Conservation (phyloP, 2,797 vertebrate genomes). For the Cottoperca gobio region DNA sequence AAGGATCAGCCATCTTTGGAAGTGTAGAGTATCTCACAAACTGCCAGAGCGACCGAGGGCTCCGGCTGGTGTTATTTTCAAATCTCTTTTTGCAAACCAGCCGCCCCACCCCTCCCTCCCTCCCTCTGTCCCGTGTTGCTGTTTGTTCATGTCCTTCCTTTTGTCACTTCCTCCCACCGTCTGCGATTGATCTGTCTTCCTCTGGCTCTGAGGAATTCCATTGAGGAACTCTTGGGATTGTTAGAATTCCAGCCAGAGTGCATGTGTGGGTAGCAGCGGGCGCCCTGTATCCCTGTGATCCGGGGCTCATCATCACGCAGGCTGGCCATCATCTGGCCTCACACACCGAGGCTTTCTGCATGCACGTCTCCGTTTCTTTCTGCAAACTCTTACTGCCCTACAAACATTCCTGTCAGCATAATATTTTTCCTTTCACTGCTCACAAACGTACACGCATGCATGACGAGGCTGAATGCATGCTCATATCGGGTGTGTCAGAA, state of each 20-base stretch:
- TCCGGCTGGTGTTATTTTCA: slow-evolving; percentile 76
- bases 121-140: not conserved
- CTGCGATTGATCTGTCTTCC: slow-evolving; percentile 74
- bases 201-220: slow-evolving; percentile 81
- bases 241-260: slow-evolving; percentile 80
- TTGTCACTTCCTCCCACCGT: slow-evolving; percentile 28
- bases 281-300: slow-evolving; percentile 32
- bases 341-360: slow-evolving; percentile 19
- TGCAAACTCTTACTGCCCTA: slow-evolving; percentile 16
- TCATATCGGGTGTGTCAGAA: slow-evolving; percentile 47
- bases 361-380: slow-evolving; percentile 15
- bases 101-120: not conserved
- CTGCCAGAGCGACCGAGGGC: slow-evolving; percentile 63
- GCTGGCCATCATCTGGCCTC: slow-evolving; percentile 16
- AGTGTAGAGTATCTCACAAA: slow-evolving; percentile 68
- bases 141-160: slow-evolving; percentile 33
- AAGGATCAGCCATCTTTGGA: slow-evolving; percentile 77
- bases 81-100: slow-evolving; percentile 16
- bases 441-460: slow-evolving; percentile 27
- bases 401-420: slow-evolving; percentile 34
- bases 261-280: slow-evolving; percentile 62
- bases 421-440: slow-evolving; percentile 4
- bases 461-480: not conserved
- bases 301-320: slow-evolving; percentile 41
- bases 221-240: slow-evolving; percentile 80